Evolutionary conservation across 1,140 invertebrate genomes (phyloP).

Genomic region (Lasioglossum baleicum): DNA sequence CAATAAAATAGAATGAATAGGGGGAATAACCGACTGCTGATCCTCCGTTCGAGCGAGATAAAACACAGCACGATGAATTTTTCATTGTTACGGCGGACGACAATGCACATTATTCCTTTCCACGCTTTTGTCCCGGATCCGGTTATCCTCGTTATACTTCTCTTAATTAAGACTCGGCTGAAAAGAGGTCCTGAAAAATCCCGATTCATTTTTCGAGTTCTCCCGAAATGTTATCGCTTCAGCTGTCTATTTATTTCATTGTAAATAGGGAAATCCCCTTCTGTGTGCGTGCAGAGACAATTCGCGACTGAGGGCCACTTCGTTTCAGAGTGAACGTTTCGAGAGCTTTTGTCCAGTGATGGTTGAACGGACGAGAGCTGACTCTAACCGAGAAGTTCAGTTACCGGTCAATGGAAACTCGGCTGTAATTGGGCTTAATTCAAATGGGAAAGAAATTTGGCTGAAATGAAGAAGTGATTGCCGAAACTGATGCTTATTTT

Average conservation of each 20-base stretch:
- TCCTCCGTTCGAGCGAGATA: conserved; percentile 40
- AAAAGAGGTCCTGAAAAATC: conserved; percentile 1
- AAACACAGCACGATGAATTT: conserved; percentile 44
- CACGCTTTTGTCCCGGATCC: conserved; percentile 27
- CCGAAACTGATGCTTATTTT: too few relatives aligned
- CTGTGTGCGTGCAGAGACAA: not conserved
- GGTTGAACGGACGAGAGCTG: too few relatives aligned
- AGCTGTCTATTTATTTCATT: not conserved
- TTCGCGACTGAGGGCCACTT: not conserved
- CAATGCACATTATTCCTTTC: conserved; percentile 47
- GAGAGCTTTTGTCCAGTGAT: not conserved
- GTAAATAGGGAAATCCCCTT: not conserved
- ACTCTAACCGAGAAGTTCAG: too few relatives aligned
- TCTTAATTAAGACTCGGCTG: conserved; percentile 31
- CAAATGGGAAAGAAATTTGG: too few relatives aligned
- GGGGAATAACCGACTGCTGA: conserved; percentile 19
- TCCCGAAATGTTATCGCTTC: not conserved
- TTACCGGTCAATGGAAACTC: too few relatives aligned
- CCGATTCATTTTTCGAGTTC: not conserved
- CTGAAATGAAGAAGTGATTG: too few relatives aligned
- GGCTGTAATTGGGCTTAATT: too few relatives aligned
- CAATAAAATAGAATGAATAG: conserved; percentile 21
- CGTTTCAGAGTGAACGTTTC: not conserved
- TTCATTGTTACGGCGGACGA: conserved; percentile 36
- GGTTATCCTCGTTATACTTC: conserved; percentile 38